Base-by-base conservation (phyloP, 2,797 vertebrate species). In the Etheostoma perlongum region DNA sequence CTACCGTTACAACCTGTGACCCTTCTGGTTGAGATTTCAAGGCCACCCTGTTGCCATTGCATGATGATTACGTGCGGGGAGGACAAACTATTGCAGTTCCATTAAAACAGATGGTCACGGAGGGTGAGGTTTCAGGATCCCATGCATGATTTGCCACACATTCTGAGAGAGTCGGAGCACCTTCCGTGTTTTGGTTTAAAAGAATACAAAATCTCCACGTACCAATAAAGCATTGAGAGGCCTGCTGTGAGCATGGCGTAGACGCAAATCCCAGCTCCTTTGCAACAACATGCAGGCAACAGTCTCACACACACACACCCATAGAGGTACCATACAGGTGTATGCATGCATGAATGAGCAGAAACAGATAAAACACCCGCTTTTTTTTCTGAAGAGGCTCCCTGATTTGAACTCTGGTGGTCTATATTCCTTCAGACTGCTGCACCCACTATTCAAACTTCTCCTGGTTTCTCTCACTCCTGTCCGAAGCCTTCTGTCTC, bases 401-500 rank as follows among this genome's bases (percentile, higher is more conserved):
- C 85, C 87, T 90, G 91, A 90, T 86, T 87, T 86, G 62, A 91
- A 88, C 75, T 86, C 57, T 76, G 52, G 72, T 72, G 49, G 48
- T 67, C 51, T 76, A 49, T 7, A 67, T 57, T 62, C 60, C 64
- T 78, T 74, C 57, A 72, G 67, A 68, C 68, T 81, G 62, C 58
- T 36, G 62, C 74, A 60, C 15, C 40, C 61, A 12, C 51, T 21
- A 1, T 15, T 59, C 21, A 0, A 40, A 19, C 25, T 4, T 2
- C 19, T 49, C 21, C 46, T 30, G 60, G 87, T 54, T 95, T 94
- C 78, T 95, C 96, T 93, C 82, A 98, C 74, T 99, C 97, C 94
- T 98, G 97, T 30, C 97, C 97, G 74, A 99, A 98, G 83, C 97
- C 97, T 93, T 98, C 97, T 0, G 97, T 99, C 93, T 99, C 97